Evolutionary conservation across 2,888 invertebrate species (phyloP).

Genomic region (Limnephilus lunatus): DNA sequence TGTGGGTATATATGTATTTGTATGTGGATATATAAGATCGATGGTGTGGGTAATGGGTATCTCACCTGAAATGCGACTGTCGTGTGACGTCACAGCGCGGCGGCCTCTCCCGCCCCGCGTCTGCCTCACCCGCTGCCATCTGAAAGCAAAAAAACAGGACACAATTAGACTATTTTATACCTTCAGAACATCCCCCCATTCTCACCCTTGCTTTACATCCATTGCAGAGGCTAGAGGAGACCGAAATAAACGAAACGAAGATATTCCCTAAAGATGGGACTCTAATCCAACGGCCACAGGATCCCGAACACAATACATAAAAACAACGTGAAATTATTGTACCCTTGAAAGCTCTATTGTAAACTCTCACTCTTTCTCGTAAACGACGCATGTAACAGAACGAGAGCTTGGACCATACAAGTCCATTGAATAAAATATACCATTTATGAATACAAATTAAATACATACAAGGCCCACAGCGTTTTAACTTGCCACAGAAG

Average conservation of each 20-base stretch:
- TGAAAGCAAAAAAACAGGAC: slow-evolving; percentile 56
- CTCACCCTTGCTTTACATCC: neutral
- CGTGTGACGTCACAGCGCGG: slow-evolving; percentile 56
- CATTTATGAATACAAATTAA: neutral
- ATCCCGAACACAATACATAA: neutral
- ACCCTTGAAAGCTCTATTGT: neutral
- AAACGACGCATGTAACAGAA: neutral
- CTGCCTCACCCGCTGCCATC: slow-evolving; percentile 60
- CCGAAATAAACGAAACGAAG: neutral
- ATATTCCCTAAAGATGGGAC: neutral
- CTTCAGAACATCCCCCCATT: neutral
- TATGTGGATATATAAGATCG: no score
- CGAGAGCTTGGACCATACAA: neutral
- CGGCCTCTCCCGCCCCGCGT: slow-evolving; percentile 62
- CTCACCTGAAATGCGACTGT: slow-evolving; percentile 57
- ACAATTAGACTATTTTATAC: slow-evolving; percentile 15
- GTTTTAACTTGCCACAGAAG: neutral
- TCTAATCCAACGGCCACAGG: neutral
- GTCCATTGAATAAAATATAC: neutral
- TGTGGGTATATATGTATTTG: no score
- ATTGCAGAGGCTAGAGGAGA: neutral
- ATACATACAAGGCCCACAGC: neutral
- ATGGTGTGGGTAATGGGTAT: neutral
- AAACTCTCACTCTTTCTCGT: neutral
- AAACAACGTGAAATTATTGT: neutral